Percentiles rank a stretch among this genome's conserved stretches.
Evolutionary conservation across 1,140 invertebrate species (phyloP).

Genomic region (Plodia interpunctella): DNA sequence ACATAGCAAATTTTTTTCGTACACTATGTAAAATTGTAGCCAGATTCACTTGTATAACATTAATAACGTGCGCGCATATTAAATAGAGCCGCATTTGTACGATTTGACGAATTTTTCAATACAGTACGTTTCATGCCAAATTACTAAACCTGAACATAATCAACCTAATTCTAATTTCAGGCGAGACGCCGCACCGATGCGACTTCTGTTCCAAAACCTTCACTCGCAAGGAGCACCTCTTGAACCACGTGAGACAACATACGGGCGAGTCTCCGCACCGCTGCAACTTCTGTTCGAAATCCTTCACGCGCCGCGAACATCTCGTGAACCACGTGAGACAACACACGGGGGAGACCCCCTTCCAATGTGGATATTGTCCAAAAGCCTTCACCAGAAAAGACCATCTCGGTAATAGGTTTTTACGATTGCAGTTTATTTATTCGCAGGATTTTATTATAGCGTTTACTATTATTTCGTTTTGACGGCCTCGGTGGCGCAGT

Average conservation of each 20-base stretch:
- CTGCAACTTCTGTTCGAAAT: conserved; percentile 89
- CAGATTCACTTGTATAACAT: too few relatives aligned
- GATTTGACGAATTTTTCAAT: too few relatives aligned
- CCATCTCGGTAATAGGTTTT: conserved; percentile 79
- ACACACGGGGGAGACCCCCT: conserved; percentile 91
- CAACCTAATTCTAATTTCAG: conserved; percentile 50
- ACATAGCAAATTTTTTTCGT: too few relatives aligned
- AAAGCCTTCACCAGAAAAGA: conserved; percentile 91
- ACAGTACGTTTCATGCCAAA: too few relatives aligned
- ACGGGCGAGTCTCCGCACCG: conserved; percentile 89
- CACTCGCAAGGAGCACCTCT: conserved; percentile 88
- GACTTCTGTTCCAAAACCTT: conserved; percentile 91
- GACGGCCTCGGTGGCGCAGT: too few relatives aligned
- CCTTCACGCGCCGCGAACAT: conserved; percentile 90
- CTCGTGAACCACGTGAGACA: conserved; percentile 88
- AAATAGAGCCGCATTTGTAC: too few relatives aligned
- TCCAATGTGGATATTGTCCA: conserved; percentile 89
- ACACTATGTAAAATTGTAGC: too few relatives aligned
- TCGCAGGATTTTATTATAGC: too few relatives aligned
- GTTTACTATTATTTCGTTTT: too few relatives aligned
- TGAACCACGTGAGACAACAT: conserved; percentile 90
- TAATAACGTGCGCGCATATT: too few relatives aligned
- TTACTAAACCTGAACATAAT: background rate
- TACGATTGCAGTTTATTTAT: too few relatives aligned
- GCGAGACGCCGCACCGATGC: conserved; percentile 91